Evolutionary conservation across 1,140 invertebrate genomes (phyloP), one percentile per base, ranked within the genome.

Genomic region (Drosophila miranda): DNA sequence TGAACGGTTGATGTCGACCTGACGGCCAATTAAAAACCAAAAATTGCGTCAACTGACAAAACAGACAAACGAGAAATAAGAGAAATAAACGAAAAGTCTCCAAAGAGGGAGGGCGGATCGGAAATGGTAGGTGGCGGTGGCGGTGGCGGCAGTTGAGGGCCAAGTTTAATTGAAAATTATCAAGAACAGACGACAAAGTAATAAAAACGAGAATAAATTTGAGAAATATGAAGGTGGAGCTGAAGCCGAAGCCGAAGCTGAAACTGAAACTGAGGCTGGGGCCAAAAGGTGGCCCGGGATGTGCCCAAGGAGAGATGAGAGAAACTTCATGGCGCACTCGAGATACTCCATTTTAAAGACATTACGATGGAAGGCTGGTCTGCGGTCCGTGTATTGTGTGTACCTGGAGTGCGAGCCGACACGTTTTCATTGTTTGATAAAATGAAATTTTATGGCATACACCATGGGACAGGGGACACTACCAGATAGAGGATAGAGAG

Each of bases 341-440:
- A 67, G 64, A 41, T 55, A 38, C 43, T 69, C 63, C 66, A 69
- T 69, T 69, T 49, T 69, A 69, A 69, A 54, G 63, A 41, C 52
- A 70, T 69, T 69, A 70, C 16, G 45, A n/a, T 44, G 43, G n/a
- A 9, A 16, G 43, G 21, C 16, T 23, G 13, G n/a, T 42, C 7
- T 43, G 50, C 16, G 11, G 19, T 19, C 3, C 0, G 23, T 63
- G 46, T 26, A 43, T 41, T 53, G 43, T 48, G 30, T 41, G 51
- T 42, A 55, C 42, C 50, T 67, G 30, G 51, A 66, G 70, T 66
- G 74, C 55, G 52, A 75, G 75, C 43, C 69, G 55, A 86, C 81
- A 87, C 81, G 81, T 86, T 86, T 87, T 81, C 81, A 87, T 81
- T 86, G 81, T 75, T 86, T 81, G 69, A 81, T 86, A 86, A 81